Conservation (phyloP, 2,113 vertebrate genomes). For the Ovibos moschatus region DNA sequence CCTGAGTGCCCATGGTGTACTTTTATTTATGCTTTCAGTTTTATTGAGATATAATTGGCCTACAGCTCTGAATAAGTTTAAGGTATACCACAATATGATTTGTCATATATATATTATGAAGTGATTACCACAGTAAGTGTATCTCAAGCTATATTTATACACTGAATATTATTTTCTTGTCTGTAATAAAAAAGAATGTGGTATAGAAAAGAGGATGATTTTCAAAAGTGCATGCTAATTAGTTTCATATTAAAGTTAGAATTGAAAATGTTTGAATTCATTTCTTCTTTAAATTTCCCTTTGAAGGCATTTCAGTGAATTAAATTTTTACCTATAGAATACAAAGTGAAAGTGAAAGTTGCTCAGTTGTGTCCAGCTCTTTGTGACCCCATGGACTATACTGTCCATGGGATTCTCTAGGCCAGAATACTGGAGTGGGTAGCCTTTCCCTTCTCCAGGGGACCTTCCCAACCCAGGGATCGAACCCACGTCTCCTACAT, state of each 20-base stretch:
- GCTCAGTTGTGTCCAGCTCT: neutral
- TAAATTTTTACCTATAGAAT: conserved; percentile 1
- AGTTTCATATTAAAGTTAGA: neutral
- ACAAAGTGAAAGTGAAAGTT: neutral
- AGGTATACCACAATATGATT: too few relatives aligned
- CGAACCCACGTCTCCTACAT: neutral
- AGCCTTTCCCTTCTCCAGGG: neutral
- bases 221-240: neutral
- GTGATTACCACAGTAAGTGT: neutral
- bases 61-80: neutral
- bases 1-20: neutral
- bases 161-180: neutral
- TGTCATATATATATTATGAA: neutral
- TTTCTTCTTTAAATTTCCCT: neutral
- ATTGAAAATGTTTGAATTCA: neutral
- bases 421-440: neutral
- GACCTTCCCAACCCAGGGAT: neutral
- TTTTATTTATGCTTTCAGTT: neutral
- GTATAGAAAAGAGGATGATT: neutral
- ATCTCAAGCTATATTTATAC: neutral
- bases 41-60: neutral
- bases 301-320: conserved; percentile 1
- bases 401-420: neutral
- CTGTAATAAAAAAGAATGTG: neutral
- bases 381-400: neutral